Evolutionary conservation across 2,113 vertebrate species (phyloP), one percentile per base, ranked within the genome.

Genomic region (Tursiops truncatus): DNA sequence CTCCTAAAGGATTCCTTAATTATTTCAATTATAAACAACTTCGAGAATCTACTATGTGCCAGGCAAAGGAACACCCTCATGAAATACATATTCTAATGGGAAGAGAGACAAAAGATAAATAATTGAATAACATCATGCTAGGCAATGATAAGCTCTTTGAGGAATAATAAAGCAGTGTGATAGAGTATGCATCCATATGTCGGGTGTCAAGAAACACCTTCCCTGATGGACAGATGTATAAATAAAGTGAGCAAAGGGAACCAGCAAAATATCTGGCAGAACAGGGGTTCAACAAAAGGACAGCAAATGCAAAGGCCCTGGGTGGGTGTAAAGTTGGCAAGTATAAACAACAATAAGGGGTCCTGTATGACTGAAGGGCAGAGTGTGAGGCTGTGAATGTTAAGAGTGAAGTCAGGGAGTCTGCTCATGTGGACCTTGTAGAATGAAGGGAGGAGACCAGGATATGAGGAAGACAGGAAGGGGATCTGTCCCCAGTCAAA

Each of bases 11-110:
- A 76, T 70, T 94, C 10, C 4, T n/a, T 89, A 15, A 89, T 80
- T 31, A 77, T 95, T 92, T 91, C 33, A 77, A 80, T 92, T 74
- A 65, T 56, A 73, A 65, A 58, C 85, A 76, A 25, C 47, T 89
- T 56, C 53, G 1, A 33, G 20, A 71, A 79, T 44, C 1, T 67
- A 60, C 10, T 58, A 36, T 31, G 12, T 82, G 8, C 6, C 26
- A 79, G 8, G 17, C 9, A 70, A 92, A 79, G 36, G 56, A 82
- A 70, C 31, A 95, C 17, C 9, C 21, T 95, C 8, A 50, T 56
- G 31, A 96, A 94, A 88, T n/a, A 31, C 15, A 41, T 26, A 71
- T 88, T 89, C 20, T 87, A 73, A 70, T 26, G 5, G 20, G 20
- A 74, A 86, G 11, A 50, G 33, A 38, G 6, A 26, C 8, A 31